phyloP scores from a whole-genome alignment of 2,113 vertebrate species.

The Dryoscopus gambensis region DNA sequence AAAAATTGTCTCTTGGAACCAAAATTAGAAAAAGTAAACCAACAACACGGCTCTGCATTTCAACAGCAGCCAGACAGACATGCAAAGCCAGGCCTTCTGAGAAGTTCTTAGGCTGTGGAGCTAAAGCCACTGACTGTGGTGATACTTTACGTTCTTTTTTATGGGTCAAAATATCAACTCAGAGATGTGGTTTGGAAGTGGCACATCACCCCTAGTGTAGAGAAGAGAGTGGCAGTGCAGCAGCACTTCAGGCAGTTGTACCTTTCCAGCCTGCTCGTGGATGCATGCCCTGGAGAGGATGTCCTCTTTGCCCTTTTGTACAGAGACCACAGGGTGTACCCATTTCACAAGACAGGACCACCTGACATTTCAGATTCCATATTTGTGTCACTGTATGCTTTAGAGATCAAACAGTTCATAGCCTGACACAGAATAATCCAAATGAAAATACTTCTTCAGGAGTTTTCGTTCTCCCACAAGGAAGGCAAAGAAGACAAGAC shows the following conservation, averaged over 20 bases:
- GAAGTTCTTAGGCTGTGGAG: neutral
- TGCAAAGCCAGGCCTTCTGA: neutral
- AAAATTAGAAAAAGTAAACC: neutral
- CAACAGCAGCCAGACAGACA: neutral
- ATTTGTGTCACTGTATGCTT: neutral
- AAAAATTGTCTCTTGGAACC: neutral
- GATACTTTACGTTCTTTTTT: neutral
- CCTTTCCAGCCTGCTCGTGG: accelerated
- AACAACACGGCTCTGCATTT: neutral
- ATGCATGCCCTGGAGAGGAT: neutral
- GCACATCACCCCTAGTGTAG: accelerated
- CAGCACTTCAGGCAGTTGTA: neutral
- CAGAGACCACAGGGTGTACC: accelerated
- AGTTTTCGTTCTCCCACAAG: neutral
- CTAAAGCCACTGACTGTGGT: neutral
- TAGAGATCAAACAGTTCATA: neutral
- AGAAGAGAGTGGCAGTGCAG: neutral
- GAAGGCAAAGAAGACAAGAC: neutral
- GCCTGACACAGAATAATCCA: neutral
- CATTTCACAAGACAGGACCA: neutral
- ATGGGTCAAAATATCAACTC: neutral
- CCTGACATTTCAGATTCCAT: neutral
- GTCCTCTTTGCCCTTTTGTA: neutral
- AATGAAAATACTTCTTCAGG: neutral
- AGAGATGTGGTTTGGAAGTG: neutral